Conservation (phyloP, 2,113 vertebrate genomes). For the human region GRCh38 chr2:19501-20000, state of each 20-base stretch:
- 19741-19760: background rate
- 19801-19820: background rate
- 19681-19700: too few relatives aligned
- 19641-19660: fast-evolving
- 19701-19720: background rate
- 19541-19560: background rate
- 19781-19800: background rate
- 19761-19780: too few relatives aligned
- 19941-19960: fast-evolving
- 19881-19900: background rate
- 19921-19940: fast-evolving
- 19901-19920: too few relatives aligned
- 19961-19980: background rate
- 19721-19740: background rate
- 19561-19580: background rate
- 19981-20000: background rate
- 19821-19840: background rate
- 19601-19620: background rate
- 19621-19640: background rate
- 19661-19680: background rate
- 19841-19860: background rate
- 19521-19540: background rate
- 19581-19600: background rate
- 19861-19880: fast-evolving
- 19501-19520: background rate